These are phyloP conservation scores for Barypeithes pellucidus DNA, from an alignment of 2,888 invertebrate genomes.

Conservation along the genomic window DNA sequence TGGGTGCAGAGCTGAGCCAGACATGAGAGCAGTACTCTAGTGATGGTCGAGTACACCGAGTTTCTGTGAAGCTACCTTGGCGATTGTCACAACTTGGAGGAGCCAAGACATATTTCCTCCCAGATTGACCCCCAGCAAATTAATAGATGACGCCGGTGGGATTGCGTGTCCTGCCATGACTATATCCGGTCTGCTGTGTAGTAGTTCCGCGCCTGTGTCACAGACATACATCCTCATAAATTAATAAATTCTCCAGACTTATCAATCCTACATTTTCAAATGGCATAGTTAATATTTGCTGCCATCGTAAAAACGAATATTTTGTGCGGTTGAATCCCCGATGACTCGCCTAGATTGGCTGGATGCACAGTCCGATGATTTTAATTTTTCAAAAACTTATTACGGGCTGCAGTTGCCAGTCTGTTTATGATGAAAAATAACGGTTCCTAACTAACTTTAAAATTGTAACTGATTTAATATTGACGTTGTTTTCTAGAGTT, in stretches of 20 bases:
- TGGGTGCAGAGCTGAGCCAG: too few relatives aligned
- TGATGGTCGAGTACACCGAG: too few relatives aligned
- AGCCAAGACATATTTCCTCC: too few relatives aligned
- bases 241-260: neutral
- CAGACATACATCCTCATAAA: too few relatives aligned
- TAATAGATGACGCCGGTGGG: too few relatives aligned
- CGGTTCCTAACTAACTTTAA: neutral
- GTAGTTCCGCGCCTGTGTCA: too few relatives aligned
- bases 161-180: too few relatives aligned
- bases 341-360: neutral
- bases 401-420: neutral
- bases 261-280: neutral
- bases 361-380: neutral
- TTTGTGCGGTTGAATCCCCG: neutral
- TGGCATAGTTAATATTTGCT: constrained; percentile 1
- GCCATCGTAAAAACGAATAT: neutral
- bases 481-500: neutral
- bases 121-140: too few relatives aligned
- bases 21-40: too few relatives aligned
- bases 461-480: neutral
- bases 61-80: too few relatives aligned
- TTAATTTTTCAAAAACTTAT: constrained; percentile 21
- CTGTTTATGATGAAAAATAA: neutral
- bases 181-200: too few relatives aligned
- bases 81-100: too few relatives aligned